A percentile compares a stretch with the other conserved stretches of the same genome.
Evolutionary conservation across 1,140 invertebrate species (phyloP).

Genomic region (Globodera rostochiensis): DNA sequence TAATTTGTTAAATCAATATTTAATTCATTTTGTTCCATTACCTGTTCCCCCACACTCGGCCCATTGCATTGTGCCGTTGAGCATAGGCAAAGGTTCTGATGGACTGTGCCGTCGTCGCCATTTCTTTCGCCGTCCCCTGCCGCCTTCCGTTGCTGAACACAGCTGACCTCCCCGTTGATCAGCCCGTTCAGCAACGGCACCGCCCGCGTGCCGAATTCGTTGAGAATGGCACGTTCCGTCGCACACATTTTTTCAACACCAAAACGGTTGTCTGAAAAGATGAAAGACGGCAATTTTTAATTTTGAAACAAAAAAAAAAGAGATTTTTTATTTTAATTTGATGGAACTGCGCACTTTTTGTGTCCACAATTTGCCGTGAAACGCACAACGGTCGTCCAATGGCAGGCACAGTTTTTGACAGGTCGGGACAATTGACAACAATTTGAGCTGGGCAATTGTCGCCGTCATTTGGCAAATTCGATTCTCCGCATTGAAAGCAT

Average conservation of each 20-base stretch:
- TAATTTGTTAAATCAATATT: too few relatives aligned
- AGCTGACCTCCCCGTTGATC: slow-evolving; percentile 20
- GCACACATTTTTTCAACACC: slow-evolving; percentile 57
- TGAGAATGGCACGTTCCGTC: slow-evolving; percentile 36
- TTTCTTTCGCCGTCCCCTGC: slow-evolving; percentile 38
- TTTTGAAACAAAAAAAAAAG: slow-evolving; percentile 13
- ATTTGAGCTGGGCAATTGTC: slow-evolving; percentile 34
- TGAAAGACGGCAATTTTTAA: slow-evolving; percentile 11
- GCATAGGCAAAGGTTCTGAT: slow-evolving; percentile 49
- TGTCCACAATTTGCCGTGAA: slow-evolving; percentile 48
- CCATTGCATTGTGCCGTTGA: slow-evolving; percentile 46
- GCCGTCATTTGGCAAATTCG: slow-evolving; percentile 30
- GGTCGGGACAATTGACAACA: slow-evolving; percentile 32
- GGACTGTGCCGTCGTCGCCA: slow-evolving; percentile 29
- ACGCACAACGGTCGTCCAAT: slow-evolving; percentile 46
- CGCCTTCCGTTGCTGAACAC: background rate
- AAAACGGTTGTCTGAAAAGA: slow-evolving; percentile 37
- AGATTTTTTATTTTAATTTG: too few relatives aligned
- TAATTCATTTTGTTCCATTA: background rate
- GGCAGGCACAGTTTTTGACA: background rate
- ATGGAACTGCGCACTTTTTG: slow-evolving; percentile 34
- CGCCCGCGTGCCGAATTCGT: slow-evolving; percentile 40
- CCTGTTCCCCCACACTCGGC: slow-evolving; percentile 42
- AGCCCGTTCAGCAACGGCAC: slow-evolving; percentile 30
- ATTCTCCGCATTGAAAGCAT: slow-evolving; percentile 46